phyloP scores from a whole-genome alignment of 2,888 invertebrate species.

The Pristionchus fissidentatus region DNA sequence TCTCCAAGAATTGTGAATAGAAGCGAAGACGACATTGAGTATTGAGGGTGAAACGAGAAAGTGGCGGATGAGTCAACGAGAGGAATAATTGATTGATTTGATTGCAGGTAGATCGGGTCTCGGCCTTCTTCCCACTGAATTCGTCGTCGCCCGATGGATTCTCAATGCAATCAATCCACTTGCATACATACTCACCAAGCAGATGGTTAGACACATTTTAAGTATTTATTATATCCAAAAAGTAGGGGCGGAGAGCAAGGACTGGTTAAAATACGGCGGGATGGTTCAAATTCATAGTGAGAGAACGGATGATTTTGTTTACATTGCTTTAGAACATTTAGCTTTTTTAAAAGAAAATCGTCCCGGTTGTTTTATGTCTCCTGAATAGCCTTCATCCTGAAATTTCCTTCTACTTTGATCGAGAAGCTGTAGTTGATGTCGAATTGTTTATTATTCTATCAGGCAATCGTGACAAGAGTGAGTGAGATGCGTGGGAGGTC shows the following conservation, averaged over 20 bases:
- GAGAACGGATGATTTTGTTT: too few species aligned
- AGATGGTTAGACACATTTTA: neutral
- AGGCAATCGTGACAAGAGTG: neutral
- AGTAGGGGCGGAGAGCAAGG: too few species aligned
- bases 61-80: neutral
- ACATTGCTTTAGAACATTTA: too few species aligned
- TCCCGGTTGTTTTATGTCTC: too few species aligned
- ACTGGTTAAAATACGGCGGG: too few species aligned
- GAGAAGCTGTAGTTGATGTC: too few species aligned
- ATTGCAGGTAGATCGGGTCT: neutral
- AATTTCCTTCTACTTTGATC: too few species aligned
- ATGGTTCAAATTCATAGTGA: too few species aligned
- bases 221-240: neutral
- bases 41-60: neutral
- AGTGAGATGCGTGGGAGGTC: slow-evolving; percentile 32
- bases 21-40: too few species aligned
- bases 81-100: neutral
- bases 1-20: too few species aligned
- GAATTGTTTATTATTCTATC: neutral
- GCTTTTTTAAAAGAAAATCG: too few species aligned
- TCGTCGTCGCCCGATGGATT: slow-evolving; percentile 19
- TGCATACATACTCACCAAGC: neutral
- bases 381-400: too few species aligned
- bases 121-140: neutral
- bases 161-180: slow-evolving; percentile 11